Conservation (phyloP, 2,113 vertebrate species). For the Corythaixoides concolor region DNA sequence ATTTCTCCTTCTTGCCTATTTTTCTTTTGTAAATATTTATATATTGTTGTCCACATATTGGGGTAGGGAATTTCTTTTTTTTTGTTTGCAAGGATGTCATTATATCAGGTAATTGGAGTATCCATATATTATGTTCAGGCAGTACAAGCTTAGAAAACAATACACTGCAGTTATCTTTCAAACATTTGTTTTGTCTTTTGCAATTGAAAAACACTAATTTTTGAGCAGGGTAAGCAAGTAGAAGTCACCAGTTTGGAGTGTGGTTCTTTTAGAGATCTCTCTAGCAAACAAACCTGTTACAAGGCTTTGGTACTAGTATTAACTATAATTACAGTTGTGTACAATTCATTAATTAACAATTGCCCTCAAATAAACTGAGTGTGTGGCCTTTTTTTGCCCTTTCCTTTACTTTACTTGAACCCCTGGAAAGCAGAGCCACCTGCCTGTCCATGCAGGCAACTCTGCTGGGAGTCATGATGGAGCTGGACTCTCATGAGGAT, state of each 20-base stretch:
- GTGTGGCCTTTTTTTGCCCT: not conserved
- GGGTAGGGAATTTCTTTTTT: not conserved
- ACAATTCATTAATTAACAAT: not conserved
- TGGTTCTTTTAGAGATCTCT: not conserved
- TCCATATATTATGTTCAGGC: slow-evolving; percentile 38
- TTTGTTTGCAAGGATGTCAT: slow-evolving; percentile 44
- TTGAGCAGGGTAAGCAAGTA: not conserved
- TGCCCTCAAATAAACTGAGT: not conserved
- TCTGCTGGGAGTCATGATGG: not conserved
- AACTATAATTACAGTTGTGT: not conserved
- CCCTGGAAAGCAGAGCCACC: not conserved
- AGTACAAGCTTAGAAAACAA: slow-evolving; percentile 35
- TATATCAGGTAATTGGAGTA: slow-evolving; percentile 42
- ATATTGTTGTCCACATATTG: slow-evolving; percentile 33
- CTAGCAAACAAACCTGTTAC: not conserved
- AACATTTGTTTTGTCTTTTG: not conserved
- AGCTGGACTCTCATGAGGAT: accelerated
- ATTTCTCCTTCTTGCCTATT: slow-evolving; percentile 59
- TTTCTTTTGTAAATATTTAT: slow-evolving; percentile 70
- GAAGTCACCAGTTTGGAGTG: not conserved
- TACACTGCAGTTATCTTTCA: slow-evolving; percentile 36
- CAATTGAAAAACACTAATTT: not conserved
- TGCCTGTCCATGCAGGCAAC: accelerated
- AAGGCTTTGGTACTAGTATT: not conserved
- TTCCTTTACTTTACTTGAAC: not conserved